phyloP scores from a whole-genome alignment of 2,113 vertebrate species.

The Gymnobelideus leadbeateri region DNA sequence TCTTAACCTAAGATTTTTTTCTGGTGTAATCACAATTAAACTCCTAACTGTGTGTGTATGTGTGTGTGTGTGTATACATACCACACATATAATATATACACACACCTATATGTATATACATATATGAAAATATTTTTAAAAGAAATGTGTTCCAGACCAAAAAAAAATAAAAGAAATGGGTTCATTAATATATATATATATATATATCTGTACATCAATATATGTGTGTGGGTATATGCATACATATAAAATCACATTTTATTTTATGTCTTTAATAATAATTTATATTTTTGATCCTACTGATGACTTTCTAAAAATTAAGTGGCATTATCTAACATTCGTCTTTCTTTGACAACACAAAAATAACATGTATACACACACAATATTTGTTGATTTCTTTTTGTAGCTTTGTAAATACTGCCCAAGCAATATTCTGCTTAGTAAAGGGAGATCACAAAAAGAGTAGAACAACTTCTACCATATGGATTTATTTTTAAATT shows the following conservation, averaged over 20 bases:
- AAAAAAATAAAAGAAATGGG: slow-evolving; percentile 37
- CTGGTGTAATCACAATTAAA: slow-evolving; percentile 14
- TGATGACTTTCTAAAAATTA: slow-evolving; percentile 46
- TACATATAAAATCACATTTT: slow-evolving; percentile 7
- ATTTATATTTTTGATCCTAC: slow-evolving; percentile 36
- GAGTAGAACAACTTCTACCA: neutral
- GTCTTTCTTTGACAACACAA: neutral
- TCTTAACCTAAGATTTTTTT: slow-evolving; percentile 47
- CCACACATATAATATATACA: no score
- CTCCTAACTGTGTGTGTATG: neutral
- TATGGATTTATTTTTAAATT: neutral
- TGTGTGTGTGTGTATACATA: neutral
- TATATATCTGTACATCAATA: neutral
- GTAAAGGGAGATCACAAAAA: neutral
- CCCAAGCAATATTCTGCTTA: neutral
- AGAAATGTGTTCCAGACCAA: no score
- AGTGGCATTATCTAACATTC: neutral
- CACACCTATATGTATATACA: slow-evolving; percentile 14
- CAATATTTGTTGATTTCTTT: neutral
- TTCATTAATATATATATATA: neutral
- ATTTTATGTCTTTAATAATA: slow-evolving; percentile 29
- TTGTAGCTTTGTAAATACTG: slow-evolving; percentile 18
- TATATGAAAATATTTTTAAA: slow-evolving; percentile 4
- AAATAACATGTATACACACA: neutral
- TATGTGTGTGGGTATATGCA: neutral